These are phyloP conservation scores for Callopanchax toddi DNA, from an alignment of 2,113 vertebrate species.

Conservation along the genomic window DNA sequence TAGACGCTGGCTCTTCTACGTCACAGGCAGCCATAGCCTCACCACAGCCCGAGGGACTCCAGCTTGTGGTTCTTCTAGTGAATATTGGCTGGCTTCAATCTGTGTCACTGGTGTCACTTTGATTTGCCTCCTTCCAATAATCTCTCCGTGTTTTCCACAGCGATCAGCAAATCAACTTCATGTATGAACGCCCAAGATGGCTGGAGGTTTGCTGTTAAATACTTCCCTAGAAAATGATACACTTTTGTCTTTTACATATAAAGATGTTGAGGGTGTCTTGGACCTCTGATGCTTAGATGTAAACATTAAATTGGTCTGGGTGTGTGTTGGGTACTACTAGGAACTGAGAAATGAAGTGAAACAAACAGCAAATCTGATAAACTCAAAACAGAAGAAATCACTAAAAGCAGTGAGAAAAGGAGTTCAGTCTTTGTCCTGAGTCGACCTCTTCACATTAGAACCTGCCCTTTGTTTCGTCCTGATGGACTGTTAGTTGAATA, in stretches of 20 bases:
- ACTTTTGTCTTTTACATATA: conserved; percentile 2
- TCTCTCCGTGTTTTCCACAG: conserved; percentile 64
- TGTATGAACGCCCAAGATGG: conserved; percentile 31
- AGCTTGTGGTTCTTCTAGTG: conserved; percentile 48
- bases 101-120: conserved; percentile 71
- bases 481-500: no score
- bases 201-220: conserved; percentile 17
- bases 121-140: conserved; percentile 55
- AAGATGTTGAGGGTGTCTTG: no score
- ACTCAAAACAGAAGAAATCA: no score
- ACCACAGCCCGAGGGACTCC: conserved; percentile 64
- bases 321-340: no score
- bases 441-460: no score
- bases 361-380: no score
- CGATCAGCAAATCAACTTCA: conserved; percentile 48
- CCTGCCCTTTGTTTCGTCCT: no score
- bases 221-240: conserved; percentile 21
- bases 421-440: no score
- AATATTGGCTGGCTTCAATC: conserved; percentile 45
- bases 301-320: no score
- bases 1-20: conserved; percentile 35
- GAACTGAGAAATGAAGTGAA: no score
- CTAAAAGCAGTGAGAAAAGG: no score
- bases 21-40: conserved; percentile 43
- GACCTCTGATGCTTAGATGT: no score